Evolutionary conservation across 2,113 vertebrate genomes (phyloP).

Genomic region (Cinclus cinclus): DNA sequence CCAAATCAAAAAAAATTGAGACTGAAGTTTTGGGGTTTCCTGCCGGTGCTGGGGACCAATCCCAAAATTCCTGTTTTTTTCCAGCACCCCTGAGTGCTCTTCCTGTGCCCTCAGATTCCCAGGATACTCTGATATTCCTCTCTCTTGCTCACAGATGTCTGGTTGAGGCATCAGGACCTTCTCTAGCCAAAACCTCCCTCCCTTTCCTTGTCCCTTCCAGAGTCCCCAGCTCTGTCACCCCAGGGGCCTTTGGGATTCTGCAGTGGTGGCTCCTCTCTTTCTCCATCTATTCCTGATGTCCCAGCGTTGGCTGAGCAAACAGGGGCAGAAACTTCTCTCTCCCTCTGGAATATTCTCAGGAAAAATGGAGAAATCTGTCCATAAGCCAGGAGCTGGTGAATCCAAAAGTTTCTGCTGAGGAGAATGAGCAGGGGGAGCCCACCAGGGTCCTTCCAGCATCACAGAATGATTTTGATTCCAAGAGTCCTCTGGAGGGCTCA

Average conservation of each 20-base stretch:
- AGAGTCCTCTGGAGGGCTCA: background rate
- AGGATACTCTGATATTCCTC: fast-evolving
- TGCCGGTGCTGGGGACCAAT: background rate
- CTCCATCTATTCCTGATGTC: fast-evolving
- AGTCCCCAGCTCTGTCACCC: background rate
- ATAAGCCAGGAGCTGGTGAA: background rate
- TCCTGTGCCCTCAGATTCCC: fast-evolving
- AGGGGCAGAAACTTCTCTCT: background rate
- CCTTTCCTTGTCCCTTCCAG: background rate
- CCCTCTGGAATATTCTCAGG: background rate
- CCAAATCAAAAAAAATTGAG: background rate
- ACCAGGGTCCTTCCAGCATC: background rate
- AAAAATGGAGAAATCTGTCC: background rate
- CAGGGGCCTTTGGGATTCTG: background rate
- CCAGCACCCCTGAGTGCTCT: fast-evolving
- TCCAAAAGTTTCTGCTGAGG: background rate
- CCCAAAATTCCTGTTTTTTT: background rate
- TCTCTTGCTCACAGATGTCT: background rate
- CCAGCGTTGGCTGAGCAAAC: background rate
- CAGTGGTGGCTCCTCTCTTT: background rate
- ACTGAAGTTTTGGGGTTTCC: background rate
- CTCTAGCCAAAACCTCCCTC: background rate
- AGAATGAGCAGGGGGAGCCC: fast-evolving
- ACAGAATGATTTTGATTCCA: fast-evolving
- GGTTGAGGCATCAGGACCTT: background rate